These are phyloP conservation scores for Psammodynastes pulverulentus DNA, from an alignment of 2,113 vertebrate species.

Conservation along the genomic window DNA sequence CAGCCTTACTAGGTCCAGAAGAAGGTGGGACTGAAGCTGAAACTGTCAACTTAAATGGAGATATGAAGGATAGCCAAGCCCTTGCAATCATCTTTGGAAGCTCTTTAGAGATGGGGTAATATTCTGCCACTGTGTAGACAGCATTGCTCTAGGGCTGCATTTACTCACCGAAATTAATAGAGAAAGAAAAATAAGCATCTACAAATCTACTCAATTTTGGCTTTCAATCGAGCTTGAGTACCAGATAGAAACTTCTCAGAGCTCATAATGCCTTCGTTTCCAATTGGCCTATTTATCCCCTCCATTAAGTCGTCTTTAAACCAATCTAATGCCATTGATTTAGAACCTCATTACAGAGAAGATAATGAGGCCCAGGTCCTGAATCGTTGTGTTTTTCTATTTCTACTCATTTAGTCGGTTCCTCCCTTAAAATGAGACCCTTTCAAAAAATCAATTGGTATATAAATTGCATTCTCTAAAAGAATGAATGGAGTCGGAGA, in stretches of 20 bases:
- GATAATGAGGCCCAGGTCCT: slow-evolving; percentile 24
- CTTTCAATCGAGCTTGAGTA: slow-evolving; percentile 26
- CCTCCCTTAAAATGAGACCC: slow-evolving; percentile 25
- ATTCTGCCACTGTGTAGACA: background rate
- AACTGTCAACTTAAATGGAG: background rate
- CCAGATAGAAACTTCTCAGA: slow-evolving; percentile 31
- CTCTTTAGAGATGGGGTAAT: background rate
- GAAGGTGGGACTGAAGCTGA: background rate
- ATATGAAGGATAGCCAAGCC: background rate
- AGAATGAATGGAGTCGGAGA: background rate
- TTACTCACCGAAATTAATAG: background rate
- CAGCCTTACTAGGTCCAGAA: background rate
- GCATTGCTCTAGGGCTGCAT: background rate
- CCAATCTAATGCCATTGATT: background rate
- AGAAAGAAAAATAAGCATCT: background rate
- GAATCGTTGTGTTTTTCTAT: slow-evolving; percentile 35
- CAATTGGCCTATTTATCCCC: slow-evolving; percentile 14
- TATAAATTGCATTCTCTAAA: slow-evolving; percentile 50
- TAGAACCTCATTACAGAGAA: slow-evolving; percentile 8
- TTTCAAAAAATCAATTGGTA: slow-evolving; percentile 35
- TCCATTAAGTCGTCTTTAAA: slow-evolving; percentile 31
- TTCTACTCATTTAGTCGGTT: slow-evolving; percentile 6
- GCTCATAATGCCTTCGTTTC: slow-evolving; percentile 34
- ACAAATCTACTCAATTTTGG: slow-evolving; percentile 16
- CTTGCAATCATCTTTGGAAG: background rate